Evolutionary conservation across 2,113 vertebrate species (phyloP).

Genomic region (Oplegnathus fasciatus): DNA sequence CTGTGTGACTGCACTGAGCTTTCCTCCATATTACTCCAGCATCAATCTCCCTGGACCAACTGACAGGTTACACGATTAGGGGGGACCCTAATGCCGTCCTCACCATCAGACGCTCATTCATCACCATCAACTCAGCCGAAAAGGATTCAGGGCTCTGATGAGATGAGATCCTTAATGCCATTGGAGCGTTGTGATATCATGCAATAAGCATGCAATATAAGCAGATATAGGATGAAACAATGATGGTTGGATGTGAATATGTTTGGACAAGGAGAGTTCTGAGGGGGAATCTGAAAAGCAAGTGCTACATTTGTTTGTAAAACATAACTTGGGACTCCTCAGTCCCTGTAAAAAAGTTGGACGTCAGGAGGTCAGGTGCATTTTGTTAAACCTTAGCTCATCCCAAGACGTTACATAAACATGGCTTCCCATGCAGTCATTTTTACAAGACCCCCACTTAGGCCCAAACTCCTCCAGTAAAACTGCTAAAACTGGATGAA

Average conservation of each 20-base stretch:
- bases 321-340: too few relatives aligned
- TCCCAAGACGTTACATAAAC: neutral
- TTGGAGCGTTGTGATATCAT: constrained; percentile 56
- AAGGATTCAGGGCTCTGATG: constrained; percentile 29
- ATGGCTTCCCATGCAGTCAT: neutral
- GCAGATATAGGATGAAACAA: constrained; percentile 31
- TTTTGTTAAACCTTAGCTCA: neutral
- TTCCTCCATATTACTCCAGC: constrained; percentile 39
- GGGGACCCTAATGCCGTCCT: constrained; percentile 69
- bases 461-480: neutral
- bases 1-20: constrained; percentile 1
- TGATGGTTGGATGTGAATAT: constrained; percentile 1
- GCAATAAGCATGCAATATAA: constrained; percentile 30
- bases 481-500: neutral
- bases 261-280: constrained; percentile 1
- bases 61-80: constrained; percentile 82
- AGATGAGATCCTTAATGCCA: constrained; percentile 56
- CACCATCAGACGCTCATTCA: constrained; percentile 68
- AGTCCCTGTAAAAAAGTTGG: too few relatives aligned
- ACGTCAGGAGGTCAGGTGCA: neutral
- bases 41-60: constrained; percentile 77
- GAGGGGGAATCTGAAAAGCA: neutral
- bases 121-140: constrained; percentile 66
- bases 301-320: neutral
- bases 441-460: neutral